These are phyloP conservation scores for Parapsyche elsis DNA, from an alignment of 1,140 invertebrate species.

Conservation along the genomic window DNA sequence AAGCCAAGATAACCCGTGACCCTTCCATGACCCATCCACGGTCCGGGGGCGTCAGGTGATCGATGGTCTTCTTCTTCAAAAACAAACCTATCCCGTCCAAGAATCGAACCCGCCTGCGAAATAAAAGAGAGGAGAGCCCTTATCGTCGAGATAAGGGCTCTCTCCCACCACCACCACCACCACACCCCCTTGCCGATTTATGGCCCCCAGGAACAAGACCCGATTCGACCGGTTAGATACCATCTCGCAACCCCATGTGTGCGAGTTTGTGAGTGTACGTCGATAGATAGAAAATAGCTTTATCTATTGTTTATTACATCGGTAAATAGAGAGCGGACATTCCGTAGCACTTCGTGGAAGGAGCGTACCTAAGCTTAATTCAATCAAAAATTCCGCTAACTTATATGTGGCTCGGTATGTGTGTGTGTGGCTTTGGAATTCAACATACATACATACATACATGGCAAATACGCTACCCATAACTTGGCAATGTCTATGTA, in stretches of 20 bases:
- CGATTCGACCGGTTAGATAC: neutral
- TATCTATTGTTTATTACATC: conserved; percentile 25
- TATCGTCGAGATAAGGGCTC: neutral
- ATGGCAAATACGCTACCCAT: no score
- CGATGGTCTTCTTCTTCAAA: conserved; percentile 12
- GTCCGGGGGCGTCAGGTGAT: conserved; percentile 1
- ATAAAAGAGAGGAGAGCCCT: conserved; percentile 7
- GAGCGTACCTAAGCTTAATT: no score
- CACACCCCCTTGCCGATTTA: neutral
- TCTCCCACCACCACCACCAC: neutral
- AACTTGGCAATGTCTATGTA: no score
- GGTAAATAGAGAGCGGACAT: conserved; percentile 4
- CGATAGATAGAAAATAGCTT: neutral
- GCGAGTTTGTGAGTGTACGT: neutral
- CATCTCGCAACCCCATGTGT: neutral
- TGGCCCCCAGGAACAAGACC: conserved; percentile 1
- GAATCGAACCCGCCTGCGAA: conserved; percentile 16
- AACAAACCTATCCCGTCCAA: neutral
- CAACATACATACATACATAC: no score
- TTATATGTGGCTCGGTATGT: no score
- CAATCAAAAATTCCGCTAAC: no score
- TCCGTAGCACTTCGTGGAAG: neutral
- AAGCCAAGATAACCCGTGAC: conserved; percentile 26
- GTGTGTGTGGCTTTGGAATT: no score
- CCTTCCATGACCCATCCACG: conserved; percentile 15